These are phyloP conservation scores for Anhinga rufa DNA, from an alignment of 2,113 vertebrate species.

Conservation along the genomic window DNA sequence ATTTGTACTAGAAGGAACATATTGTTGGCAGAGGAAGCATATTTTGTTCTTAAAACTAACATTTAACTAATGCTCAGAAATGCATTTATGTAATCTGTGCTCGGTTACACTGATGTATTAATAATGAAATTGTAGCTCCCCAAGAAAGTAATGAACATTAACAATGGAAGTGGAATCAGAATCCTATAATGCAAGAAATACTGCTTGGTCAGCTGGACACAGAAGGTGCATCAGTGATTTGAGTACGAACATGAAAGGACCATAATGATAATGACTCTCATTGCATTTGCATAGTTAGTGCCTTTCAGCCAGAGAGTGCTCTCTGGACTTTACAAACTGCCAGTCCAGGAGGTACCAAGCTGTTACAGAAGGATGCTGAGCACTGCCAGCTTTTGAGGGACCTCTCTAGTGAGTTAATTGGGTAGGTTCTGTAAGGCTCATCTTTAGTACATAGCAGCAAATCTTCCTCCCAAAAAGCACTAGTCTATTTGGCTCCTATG, in stretches of 20 bases:
- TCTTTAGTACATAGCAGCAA: not conserved
- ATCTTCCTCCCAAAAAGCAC: not conserved
- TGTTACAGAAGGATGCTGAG: not conserved
- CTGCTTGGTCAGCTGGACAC: conserved; percentile 56
- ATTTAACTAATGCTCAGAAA: conserved; percentile 56
- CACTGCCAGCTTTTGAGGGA: not conserved
- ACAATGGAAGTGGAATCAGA: conserved; percentile 39
- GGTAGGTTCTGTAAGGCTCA: not conserved
- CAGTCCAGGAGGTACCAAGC: not conserved
- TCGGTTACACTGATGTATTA: conserved; percentile 54
- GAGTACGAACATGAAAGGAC: conserved; percentile 24
- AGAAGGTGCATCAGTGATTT: conserved; percentile 36
- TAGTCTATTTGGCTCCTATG: not conserved
- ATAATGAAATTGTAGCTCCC: conserved; percentile 66
- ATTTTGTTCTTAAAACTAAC: conserved; percentile 28
- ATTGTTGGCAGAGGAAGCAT: not conserved
- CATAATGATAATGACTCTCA: not conserved
- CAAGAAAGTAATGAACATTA: conserved; percentile 60
- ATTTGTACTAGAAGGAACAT: not conserved
- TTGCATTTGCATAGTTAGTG: not conserved
- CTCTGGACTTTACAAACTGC: not conserved
- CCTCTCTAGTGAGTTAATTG: not conserved
- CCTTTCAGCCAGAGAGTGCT: not conserved
- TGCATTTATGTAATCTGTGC: conserved; percentile 36
- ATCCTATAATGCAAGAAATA: conserved; percentile 64